Conservation (phyloP, 2,113 vertebrate species). For the Zosterops hypoxanthus region DNA sequence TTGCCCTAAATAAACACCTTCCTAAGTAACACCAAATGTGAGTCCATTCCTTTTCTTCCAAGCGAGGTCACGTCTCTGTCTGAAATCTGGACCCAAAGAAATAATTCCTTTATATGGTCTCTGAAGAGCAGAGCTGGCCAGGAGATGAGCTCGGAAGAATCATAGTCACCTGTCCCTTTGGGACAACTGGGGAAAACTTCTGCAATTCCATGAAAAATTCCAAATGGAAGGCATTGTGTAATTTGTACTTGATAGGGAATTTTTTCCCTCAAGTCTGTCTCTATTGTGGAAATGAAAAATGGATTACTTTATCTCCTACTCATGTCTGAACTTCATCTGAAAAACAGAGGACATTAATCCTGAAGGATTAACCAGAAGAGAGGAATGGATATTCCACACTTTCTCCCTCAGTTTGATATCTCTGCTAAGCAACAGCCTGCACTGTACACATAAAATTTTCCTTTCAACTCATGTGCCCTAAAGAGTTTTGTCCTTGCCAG, state of each 20-base stretch:
- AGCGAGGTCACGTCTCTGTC: no score
- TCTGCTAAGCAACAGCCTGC: background rate
- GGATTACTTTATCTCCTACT: background rate
- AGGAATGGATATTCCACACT: background rate
- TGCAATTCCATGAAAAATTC: background rate
- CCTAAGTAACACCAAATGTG: no score
- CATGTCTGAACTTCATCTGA: background rate
- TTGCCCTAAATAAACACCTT: no score
- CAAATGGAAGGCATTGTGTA: background rate
- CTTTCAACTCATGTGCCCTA: background rate
- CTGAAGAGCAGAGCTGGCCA: no score
- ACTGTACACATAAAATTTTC: background rate
- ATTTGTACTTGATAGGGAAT: background rate
- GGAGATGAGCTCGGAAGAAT: no score
- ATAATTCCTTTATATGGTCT: no score
- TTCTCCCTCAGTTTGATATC: background rate
- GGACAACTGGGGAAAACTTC: background rate
- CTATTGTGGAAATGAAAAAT: background rate
- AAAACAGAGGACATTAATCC: background rate
- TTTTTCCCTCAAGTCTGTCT: background rate
- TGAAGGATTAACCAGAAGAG: background rate
- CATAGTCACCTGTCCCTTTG: background rate
- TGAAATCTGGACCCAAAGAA: no score
- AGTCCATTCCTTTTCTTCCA: no score
- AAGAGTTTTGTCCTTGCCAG: conserved; percentile 44